Percentiles rank a stretch among this genome's conserved stretches.
These are phyloP conservation scores for Ochropleura leucogaster DNA, from an alignment of 2,888 invertebrate genomes.

Conservation along the genomic window DNA sequence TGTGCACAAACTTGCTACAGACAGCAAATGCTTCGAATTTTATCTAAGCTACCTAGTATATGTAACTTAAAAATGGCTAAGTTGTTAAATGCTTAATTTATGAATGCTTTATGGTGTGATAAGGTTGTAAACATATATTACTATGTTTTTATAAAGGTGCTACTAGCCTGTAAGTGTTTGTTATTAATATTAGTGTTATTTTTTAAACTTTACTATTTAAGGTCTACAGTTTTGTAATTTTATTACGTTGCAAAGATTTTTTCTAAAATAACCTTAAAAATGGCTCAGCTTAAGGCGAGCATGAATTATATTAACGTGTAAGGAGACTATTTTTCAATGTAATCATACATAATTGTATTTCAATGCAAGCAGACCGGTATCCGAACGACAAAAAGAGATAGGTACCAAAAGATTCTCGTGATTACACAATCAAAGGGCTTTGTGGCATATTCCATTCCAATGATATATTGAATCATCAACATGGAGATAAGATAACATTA, in stretches of 20 bases:
- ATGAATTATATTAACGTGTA: background rate
- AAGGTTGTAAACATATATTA: too few species aligned
- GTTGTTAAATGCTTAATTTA: too few species aligned
- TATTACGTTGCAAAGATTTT: too few species aligned
- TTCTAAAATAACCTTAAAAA: too few species aligned
- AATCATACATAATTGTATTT: background rate
- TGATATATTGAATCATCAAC: conserved; percentile 33
- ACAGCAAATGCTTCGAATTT: background rate
- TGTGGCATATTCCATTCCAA: conserved; percentile 9
- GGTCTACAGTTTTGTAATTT: too few species aligned
- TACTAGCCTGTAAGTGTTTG: too few species aligned
- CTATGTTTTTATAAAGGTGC: too few species aligned
- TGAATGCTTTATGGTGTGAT: too few species aligned
- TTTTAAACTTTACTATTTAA: too few species aligned
- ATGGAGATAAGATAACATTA: conserved; percentile 39
- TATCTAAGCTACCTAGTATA: background rate
- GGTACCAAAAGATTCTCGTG: background rate
- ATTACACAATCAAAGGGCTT: conserved; percentile 30
- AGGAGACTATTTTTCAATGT: background rate
- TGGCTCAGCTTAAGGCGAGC: background rate
- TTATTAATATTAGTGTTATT: too few species aligned
- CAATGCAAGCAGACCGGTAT: background rate
- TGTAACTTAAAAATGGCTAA: too few species aligned
- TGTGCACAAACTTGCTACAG: background rate
- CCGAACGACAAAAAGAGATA: background rate